Evolutionary conservation across 2,797 vertebrate species (phyloP), one percentile per base, ranked within the genome.

Genomic region (Clangula hyemalis): DNA sequence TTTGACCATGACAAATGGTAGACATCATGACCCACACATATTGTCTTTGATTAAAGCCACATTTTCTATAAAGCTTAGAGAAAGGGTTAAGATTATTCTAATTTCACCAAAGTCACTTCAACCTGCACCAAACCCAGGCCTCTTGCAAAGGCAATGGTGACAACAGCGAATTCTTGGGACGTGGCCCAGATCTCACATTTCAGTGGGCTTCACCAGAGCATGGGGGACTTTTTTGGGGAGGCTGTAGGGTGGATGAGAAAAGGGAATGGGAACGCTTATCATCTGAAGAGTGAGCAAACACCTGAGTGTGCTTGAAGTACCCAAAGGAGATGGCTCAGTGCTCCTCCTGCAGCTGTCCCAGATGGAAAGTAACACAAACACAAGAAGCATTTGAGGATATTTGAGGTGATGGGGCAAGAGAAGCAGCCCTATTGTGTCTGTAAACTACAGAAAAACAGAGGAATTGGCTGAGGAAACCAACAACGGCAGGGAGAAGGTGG

Each of bases 381-480:
- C 38, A 22, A 54, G n/a, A 56, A 81, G 17, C 11, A 13, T 30
- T n/a, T 61, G 36, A 75, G 19, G 58, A 62, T 47, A 71, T 34
- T 74, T 75, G 13, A 79, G 53, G 57, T 34, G 30, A 78, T 38
- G 13, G 15, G 38, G 71, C 30, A 65, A 61, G 25, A 85, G 41
- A 66, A 60, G 27, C 8, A 66, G 20, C 15, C 10, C 22, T 49
- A 18, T 43, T 28, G 32, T 2, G 1, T 47, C n/a, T 58, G 38
- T 39, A 64, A 79, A 69, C 51, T 39, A 64, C 2, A 38, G 14
- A n/a, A 54, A 72, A 87, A 34, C 18, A 22, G n/a, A 85, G 69
- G 53, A 82, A 87, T 36, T 36, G 75, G 36, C 17, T 68, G 61
- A 78, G 61, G 81, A 88, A 87, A 53, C 25, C 49, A 71, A 14